These are phyloP conservation scores for Lacanobia wlatinum DNA, from an alignment of 2,888 invertebrate species.

Conservation along the genomic window DNA sequence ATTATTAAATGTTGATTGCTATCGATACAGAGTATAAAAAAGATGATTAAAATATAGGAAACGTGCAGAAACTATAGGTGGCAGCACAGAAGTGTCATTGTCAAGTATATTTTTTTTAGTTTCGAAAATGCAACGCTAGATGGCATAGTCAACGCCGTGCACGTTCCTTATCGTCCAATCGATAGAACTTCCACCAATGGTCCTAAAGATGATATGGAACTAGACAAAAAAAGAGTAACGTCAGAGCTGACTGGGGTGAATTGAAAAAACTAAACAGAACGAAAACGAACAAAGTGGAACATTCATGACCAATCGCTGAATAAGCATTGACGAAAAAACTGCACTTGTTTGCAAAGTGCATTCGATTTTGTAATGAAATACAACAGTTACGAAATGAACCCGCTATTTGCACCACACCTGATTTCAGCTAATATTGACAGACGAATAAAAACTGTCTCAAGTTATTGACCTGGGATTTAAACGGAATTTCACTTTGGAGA, in stretches of 20 bases:
- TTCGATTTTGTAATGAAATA: slow-evolving; percentile 32
- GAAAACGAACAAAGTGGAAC: neutral
- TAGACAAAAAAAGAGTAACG: neutral
- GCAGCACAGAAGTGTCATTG: too few relatives aligned
- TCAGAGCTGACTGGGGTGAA: neutral
- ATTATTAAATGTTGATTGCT: neutral
- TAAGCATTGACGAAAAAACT: slow-evolving; percentile 32
- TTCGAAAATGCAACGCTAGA: too few relatives aligned
- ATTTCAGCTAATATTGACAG: slow-evolving; percentile 21
- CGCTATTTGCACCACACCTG: slow-evolving; percentile 22
- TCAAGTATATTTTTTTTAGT: too few relatives aligned
- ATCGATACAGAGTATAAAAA: neutral
- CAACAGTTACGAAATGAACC: slow-evolving; percentile 35
- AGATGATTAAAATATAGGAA: neutral
- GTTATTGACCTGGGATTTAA: slow-evolving; percentile 19
- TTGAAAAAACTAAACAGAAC: neutral
- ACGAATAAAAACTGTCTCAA: slow-evolving; percentile 20
- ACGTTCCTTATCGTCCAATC: neutral
- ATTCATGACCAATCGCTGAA: slow-evolving; percentile 1
- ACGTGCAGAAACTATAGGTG: too few relatives aligned
- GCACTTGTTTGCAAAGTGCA: slow-evolving; percentile 45
- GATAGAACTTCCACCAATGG: neutral
- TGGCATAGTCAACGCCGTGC: too few relatives aligned
- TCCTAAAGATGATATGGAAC: too few relatives aligned
- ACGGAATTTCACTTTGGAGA: neutral